Evolutionary conservation across 2,797 vertebrate species (phyloP).

Genomic region (Amblyopsis hoosieri): DNA sequence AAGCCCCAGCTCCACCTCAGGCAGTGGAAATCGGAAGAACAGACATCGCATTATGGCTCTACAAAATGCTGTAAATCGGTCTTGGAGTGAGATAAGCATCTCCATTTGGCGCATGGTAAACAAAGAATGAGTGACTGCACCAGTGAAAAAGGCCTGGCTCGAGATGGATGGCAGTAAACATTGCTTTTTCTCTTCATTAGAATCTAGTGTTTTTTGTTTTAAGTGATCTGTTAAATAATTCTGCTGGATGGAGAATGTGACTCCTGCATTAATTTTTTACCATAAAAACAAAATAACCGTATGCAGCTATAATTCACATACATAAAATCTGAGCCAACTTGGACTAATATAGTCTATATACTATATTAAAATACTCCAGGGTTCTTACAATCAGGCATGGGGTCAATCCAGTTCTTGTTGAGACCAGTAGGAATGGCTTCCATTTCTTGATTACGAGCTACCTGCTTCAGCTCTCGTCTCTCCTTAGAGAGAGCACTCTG

Average conservation of each 20-base stretch:
- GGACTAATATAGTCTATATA: too few species aligned
- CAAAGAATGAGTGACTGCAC: conserved; percentile 3
- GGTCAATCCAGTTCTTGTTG: conserved; percentile 93
- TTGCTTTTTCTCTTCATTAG: conserved; percentile 5
- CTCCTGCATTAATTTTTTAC: not conserved
- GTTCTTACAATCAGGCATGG: conserved; percentile 87
- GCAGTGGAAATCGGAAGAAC: conserved; percentile 34
- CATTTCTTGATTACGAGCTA: conserved; percentile 90
- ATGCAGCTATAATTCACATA: too few species aligned
- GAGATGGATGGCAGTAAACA: conserved; percentile 8
- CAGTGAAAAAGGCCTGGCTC: conserved; percentile 36
- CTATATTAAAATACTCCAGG: not conserved
- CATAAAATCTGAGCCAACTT: too few species aligned
- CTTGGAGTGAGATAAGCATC: conserved; percentile 63
- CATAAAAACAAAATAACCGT: too few species aligned
- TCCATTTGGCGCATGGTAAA: conserved; percentile 38
- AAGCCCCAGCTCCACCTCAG: conserved; percentile 19
- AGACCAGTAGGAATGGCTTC: conserved; percentile 93
- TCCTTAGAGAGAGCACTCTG: conserved; percentile 92
- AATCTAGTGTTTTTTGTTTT: not conserved
- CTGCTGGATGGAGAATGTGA: not conserved
- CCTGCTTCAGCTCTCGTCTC: conserved; percentile 88
- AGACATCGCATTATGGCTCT: conserved; percentile 34
- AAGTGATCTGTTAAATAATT: not conserved
- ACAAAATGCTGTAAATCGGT: conserved; percentile 32